These are phyloP conservation scores for Nycticorax nycticorax DNA, from an alignment of 2,113 vertebrate genomes.

Conservation along the genomic window DNA sequence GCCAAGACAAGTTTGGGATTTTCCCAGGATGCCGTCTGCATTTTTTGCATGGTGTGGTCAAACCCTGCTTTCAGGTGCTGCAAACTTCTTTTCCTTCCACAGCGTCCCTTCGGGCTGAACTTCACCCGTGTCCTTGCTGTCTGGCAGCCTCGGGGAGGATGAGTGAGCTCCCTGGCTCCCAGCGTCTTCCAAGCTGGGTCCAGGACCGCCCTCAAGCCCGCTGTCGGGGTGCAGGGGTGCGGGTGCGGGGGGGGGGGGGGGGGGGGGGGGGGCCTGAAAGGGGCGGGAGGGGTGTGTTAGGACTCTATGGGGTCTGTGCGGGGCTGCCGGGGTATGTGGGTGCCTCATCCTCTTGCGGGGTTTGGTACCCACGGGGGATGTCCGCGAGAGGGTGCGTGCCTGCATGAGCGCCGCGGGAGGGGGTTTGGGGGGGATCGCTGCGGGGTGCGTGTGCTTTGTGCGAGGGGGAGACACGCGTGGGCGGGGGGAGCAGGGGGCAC, in stretches of 20 bases:
- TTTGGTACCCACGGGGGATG: neutral
- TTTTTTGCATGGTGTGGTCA: neutral
- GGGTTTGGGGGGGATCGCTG: neutral
- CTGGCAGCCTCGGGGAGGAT: neutral
- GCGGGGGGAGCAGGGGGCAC: neutral
- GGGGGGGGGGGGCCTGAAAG: neutral
- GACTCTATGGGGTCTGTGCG: accelerated
- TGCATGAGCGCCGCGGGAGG: neutral
- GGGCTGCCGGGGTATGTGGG: neutral
- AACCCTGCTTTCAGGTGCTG: neutral
- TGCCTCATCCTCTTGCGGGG: neutral
- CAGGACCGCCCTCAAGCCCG: neutral
- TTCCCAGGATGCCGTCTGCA: neutral
- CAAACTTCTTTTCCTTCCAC: neutral
- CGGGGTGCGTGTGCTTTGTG: neutral
- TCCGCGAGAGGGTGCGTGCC: neutral
- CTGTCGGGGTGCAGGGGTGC: too few species aligned
- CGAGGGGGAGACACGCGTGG: neutral
- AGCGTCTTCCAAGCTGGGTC: neutral
- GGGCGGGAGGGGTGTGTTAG: too few species aligned
- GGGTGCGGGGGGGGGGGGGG: too few species aligned
- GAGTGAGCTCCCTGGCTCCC: neutral
- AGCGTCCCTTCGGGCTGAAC: neutral
- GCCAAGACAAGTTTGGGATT: neutral
- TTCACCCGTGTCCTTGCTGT: neutral